These are phyloP conservation scores for Dasypus novemcinctus DNA, from an alignment of 2,113 vertebrate species.

Conservation along the genomic window DNA sequence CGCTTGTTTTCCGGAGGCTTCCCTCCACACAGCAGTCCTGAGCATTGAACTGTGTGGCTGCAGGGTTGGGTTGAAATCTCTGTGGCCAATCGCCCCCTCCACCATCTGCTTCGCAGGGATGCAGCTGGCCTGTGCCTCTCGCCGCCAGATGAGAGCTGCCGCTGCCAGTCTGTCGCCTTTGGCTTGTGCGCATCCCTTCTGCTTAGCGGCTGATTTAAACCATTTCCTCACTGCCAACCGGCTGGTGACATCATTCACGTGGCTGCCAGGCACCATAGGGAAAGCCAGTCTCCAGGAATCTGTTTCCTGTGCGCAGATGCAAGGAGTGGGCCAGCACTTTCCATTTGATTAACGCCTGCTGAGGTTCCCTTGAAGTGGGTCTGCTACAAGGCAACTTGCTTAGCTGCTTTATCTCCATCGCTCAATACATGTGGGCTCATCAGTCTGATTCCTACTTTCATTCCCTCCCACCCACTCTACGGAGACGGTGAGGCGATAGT, in stretches of 20 bases:
- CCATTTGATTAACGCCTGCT: background rate
- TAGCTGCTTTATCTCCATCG: background rate
- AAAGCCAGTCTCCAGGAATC: background rate
- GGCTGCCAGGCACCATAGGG: accelerated
- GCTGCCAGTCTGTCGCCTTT: background rate
- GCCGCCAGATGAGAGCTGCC: background rate
- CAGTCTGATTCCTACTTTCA: background rate
- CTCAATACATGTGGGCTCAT: background rate
- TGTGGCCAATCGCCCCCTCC: background rate
- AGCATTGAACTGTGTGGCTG: background rate
- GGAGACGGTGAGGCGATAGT: no score
- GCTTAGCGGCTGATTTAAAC: background rate
- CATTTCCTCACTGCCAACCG: background rate
- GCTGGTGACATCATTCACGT: background rate
- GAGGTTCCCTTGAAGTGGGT: background rate
- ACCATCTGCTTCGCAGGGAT: background rate
- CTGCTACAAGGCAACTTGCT: background rate
- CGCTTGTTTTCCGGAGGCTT: background rate
- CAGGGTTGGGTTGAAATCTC: background rate
- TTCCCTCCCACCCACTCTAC: background rate
- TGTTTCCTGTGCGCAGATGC: background rate
- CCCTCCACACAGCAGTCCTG: no score
- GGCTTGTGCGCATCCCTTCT: no score
- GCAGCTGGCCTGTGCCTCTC: background rate
- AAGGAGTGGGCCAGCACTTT: background rate